phyloP scores from a whole-genome alignment of 2,113 vertebrate genomes.

The Climacteris rufus region DNA sequence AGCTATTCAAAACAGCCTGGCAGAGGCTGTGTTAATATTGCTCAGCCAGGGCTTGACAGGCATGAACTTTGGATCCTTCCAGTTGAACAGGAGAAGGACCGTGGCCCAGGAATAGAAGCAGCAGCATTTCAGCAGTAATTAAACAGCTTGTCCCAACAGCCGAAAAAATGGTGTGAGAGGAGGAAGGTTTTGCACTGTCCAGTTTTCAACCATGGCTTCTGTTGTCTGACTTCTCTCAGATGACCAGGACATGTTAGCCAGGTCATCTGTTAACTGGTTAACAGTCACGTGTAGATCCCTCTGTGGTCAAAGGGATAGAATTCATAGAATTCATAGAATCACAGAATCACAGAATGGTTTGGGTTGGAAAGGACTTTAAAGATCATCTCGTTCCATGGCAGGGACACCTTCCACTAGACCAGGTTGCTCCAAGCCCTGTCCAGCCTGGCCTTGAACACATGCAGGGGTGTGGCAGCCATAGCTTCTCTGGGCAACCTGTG shows the following conservation, averaged over 20 bases:
- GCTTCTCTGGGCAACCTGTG: background rate
- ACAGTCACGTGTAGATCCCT: background rate
- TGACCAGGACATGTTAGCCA: background rate
- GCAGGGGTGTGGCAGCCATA: background rate
- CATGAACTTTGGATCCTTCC: background rate
- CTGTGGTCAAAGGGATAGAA: background rate
- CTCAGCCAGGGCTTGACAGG: background rate
- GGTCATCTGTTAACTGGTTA: background rate
- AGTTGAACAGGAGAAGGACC: background rate
- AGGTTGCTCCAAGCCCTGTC: background rate
- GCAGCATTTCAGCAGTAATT: background rate
- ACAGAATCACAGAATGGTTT: background rate
- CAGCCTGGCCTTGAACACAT: background rate
- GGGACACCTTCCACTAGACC: background rate
- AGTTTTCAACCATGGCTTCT: background rate
- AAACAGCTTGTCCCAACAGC: background rate
- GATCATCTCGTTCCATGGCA: rapidly evolving
- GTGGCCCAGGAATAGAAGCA: background rate
- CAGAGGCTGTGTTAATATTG: constrained; percentile 1
- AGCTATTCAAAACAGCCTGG: constrained; percentile 7
- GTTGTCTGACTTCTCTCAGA: background rate
- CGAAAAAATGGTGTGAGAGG: rapidly evolving
- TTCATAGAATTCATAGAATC: background rate
- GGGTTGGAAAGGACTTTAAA: background rate
- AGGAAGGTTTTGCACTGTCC: background rate